These are phyloP conservation scores for Limulus polyphemus DNA, from an alignment of 2,888 invertebrate species.

Conservation along the genomic window DNA sequence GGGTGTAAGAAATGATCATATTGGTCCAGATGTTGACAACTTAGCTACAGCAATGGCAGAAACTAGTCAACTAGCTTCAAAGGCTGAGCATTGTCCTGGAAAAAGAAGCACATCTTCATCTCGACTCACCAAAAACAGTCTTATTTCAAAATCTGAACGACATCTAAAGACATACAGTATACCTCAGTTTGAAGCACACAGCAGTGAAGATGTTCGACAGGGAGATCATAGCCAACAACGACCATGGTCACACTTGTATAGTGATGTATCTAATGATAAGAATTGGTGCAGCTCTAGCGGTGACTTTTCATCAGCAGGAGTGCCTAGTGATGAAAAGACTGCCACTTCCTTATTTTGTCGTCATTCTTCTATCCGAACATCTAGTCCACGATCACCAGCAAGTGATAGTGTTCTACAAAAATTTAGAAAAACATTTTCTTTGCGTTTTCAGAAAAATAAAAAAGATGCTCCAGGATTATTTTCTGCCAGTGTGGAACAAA, in stretches of 20 bases:
- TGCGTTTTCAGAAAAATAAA: slow-evolving; percentile 45
- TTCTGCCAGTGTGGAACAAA: no score
- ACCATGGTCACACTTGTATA: slow-evolving; percentile 5
- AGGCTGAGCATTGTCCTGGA: no score
- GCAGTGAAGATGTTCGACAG: neutral
- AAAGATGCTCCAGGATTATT: neutral
- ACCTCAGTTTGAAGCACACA: slow-evolving; percentile 11
- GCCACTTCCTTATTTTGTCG: slow-evolving; percentile 1
- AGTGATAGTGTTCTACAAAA: slow-evolving; percentile 52
- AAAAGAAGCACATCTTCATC: no score
- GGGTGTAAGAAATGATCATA: no score
- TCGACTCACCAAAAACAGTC: slow-evolving; percentile 1
- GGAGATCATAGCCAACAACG: neutral
- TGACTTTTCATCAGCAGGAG: neutral
- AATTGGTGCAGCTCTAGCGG: neutral
- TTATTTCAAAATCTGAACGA: slow-evolving; percentile 14
- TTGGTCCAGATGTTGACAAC: no score
- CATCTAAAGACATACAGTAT: slow-evolving; percentile 15
- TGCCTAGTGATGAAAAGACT: neutral
- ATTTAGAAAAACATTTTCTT: slow-evolving; percentile 55
- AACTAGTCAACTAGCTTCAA: no score
- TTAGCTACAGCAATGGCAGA: no score
- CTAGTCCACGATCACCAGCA: slow-evolving; percentile 14
- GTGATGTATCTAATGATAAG: neutral
- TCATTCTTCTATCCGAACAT: slow-evolving; percentile 11